Evolutionary conservation across 1,140 invertebrate species (phyloP), one percentile per base, ranked within the genome.

Genomic region (Brachionus paranguensis): DNA sequence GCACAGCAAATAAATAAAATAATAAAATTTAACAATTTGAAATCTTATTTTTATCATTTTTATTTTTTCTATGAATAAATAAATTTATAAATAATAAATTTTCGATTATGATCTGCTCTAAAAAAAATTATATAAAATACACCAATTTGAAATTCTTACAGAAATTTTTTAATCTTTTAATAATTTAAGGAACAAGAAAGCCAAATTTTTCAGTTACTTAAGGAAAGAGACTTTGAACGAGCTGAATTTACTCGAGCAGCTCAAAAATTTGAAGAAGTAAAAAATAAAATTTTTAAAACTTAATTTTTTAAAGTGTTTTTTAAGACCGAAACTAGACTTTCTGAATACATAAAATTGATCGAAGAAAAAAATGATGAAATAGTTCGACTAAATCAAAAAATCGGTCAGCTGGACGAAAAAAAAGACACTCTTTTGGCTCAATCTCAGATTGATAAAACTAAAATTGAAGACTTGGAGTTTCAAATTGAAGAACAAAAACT

Each of bases 401-500:
- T 88, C 3, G 84, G 88, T 12, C 88, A 92, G 85, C 87, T 93
- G 85, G 94, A 95, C 85, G 94, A 96, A 86, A 94, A 96, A 86
- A 93, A 92, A 86, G 93, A 88, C 88, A 89, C 84, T 85, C 29
- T 85, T 55, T 60, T 37, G 17, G 33, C 33, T 68, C 74, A 81
- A 24, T 72, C 17, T 47, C 65, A 76, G 37, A 84, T 84, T 68
- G 65, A 33, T 84, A 55, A 78, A 50, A 74, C 14, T 20, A 95
- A 95, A 89, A 92, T 93, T 11, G 96, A 98, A 91, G 96, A 98
- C 89, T 90, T 97, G 65, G 92, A 95, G 87, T 97, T 97, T 87
- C 92, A 93, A 50, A 93, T 95, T 85, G 95, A 97, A 90, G 96
- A 97, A 89, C 94, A 95, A 86, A 93, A 92, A 37, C 92, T 85